Base-by-base conservation (phyloP, 2,113 vertebrate species). In the Stictonetta naevosa region DNA sequence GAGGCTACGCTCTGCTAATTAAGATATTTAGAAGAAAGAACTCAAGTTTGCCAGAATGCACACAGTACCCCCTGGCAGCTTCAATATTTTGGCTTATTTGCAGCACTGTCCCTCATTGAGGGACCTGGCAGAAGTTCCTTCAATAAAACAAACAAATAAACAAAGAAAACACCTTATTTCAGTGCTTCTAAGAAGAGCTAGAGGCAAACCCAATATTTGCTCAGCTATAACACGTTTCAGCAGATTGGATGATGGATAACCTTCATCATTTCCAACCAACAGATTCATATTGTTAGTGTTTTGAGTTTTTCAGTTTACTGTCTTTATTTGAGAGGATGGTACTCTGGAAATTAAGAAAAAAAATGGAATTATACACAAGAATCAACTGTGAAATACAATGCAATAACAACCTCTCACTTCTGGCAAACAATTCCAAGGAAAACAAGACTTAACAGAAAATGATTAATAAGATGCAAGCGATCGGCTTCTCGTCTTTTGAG, bases 1-100 rank as follows among this genome's bases (percentile, higher is more conserved):
- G 91, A 89, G 83, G 68, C 10, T 38, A 2, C 2, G 66, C 58
- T 84, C 48, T 90, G 86, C 86, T 97, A 96, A 97, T 96, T 91
- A 97, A 96, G 93, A 92, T 62, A 69, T 84, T 94, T 44, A 73
- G 73, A 95, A 96, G 93, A 96, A 96, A 92, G 53, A 92, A 74
- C 38, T 33, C 88, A 82, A 82, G 77, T 86, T 90, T 88, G 92
- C 83, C 96, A 96, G 88, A 91, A 93, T 0, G 48, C 91, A 92
- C 92, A 34, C 69, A 73, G 94, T 80, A 94, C 38, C 77, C 91
- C 67, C 90, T 90, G 94, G 95, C 94, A 96, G 75, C 76, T 74
- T 88, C 72, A 6, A 0, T 42, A 10, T 64, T 91, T 87, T 89
- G 69, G 86, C 84, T 93, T 80, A 67, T 84, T 76, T 76, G 80